Conservation (phyloP, 2,113 vertebrate species). For the Tapirus terrestris region DNA sequence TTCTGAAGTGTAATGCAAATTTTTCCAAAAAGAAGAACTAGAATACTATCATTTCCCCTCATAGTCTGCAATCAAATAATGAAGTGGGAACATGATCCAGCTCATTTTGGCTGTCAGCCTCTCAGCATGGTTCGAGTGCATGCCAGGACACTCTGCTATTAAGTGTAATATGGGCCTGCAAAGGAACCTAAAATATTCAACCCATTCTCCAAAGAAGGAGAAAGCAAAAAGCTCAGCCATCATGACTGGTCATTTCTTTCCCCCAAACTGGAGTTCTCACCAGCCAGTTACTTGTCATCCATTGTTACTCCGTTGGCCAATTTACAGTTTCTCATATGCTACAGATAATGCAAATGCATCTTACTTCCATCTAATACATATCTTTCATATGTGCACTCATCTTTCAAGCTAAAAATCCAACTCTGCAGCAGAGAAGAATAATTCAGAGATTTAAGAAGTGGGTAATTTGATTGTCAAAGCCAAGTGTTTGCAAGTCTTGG, state of each 20-base stretch:
- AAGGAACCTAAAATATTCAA: constrained; percentile 5
- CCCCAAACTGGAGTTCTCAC: constrained; percentile 3
- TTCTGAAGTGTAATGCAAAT: constrained; percentile 6
- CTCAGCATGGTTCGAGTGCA: not conserved
- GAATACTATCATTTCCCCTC: constrained; percentile 39
- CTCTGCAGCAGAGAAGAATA: not conserved
- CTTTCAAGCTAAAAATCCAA: constrained; percentile 42
- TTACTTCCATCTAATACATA: not conserved
- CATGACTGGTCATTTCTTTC: not conserved
- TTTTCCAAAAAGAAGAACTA: constrained; percentile 29
- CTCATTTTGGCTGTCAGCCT: constrained; percentile 27
- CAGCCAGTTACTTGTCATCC: not conserved
- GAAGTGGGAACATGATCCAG: constrained; percentile 19
- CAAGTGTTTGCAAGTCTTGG: not conserved
- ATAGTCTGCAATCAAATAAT: constrained; percentile 50
- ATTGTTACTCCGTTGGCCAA: not conserved
- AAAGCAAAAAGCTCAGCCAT: not conserved
- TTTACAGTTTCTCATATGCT: constrained; percentile 32
- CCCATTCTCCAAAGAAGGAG: not conserved
- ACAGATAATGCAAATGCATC: not conserved
- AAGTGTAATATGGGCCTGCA: not conserved
- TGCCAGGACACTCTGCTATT: constrained; percentile 29
- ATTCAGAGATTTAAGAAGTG: not conserved
- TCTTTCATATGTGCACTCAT: not conserved
- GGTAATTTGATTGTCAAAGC: not conserved